Percentiles rank a stretch among this genome's conserved stretches.
phyloP scores from a whole-genome alignment of 1,140 invertebrate species.

The Bombyx mandarina region DNA sequence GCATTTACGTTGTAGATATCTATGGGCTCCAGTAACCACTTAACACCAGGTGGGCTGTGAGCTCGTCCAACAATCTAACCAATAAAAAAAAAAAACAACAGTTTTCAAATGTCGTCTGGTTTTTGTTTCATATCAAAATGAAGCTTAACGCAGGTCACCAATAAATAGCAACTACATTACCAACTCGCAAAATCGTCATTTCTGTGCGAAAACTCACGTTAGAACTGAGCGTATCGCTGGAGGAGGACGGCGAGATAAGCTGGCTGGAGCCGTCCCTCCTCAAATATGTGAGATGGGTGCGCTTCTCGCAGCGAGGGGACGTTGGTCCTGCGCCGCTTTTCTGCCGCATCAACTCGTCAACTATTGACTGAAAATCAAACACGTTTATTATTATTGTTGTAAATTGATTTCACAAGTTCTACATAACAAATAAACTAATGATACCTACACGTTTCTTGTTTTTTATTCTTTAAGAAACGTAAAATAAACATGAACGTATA shows the following conservation, averaged over 20 bases:
- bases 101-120: not conserved
- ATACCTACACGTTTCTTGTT: too few relatives aligned
- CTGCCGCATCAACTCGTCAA: conserved; percentile 92
- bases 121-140: not conserved
- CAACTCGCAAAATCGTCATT: too few relatives aligned
- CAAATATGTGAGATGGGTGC: conserved; percentile 63
- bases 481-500: too few relatives aligned
- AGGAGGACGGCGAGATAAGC: conserved; percentile 68
- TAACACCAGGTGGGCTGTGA: too few relatives aligned
- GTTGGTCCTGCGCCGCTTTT: conserved; percentile 63
- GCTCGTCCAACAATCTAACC: too few relatives aligned
- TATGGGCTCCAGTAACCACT: too few relatives aligned
- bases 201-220: conserved; percentile 23
- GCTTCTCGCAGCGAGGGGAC: conserved; percentile 30
- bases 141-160: not conserved
- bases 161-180: not conserved
- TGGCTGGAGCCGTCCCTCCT: conserved; percentile 71
- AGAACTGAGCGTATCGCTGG: conserved; percentile 66
- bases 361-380: conserved; percentile 77
- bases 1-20: too few relatives aligned
- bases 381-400: not conserved
- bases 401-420: not conserved
- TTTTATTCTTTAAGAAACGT: too few relatives aligned
- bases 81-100: too few relatives aligned
- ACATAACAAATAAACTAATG: too few relatives aligned